These are phyloP conservation scores for Noctuana brunneofusca DNA, from an alignment of 2,888 invertebrate genomes.

Conservation along the genomic window DNA sequence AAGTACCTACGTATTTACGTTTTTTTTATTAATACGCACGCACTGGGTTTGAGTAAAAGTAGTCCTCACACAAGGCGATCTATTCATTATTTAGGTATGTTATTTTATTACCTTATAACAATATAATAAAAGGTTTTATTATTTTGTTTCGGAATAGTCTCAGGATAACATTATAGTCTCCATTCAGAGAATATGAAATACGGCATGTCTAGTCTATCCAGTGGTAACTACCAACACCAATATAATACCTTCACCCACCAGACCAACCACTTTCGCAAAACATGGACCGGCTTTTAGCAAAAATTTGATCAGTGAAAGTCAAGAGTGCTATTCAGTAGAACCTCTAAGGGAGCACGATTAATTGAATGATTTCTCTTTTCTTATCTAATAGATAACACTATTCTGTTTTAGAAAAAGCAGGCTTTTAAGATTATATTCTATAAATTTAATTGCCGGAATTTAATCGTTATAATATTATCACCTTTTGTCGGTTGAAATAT, in stretches of 20 bases:
- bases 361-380: conserved; percentile 52
- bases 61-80: too few relatives aligned
- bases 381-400: conserved; percentile 39
- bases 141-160: not conserved
- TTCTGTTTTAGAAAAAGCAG: not conserved
- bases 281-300: conserved; percentile 80
- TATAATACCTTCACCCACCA: conserved; percentile 53
- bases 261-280: conserved; percentile 78
- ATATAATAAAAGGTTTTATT: not conserved
- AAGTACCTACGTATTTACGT: too few relatives aligned
- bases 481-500: too few relatives aligned
- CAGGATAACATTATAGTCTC: not conserved
- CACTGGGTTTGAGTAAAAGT: too few relatives aligned
- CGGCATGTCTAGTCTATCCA: conserved; percentile 52
- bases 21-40: not conserved
- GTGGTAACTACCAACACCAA: conserved; percentile 50
- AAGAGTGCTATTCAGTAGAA: conserved; percentile 53
- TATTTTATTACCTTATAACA: too few relatives aligned
- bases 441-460: not conserved
- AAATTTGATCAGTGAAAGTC: conserved; percentile 82
- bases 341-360: conserved; percentile 60
- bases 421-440: not conserved
- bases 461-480: too few relatives aligned
- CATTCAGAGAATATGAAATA: conserved; percentile 44
- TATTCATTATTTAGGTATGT: too few relatives aligned